Percentiles rank a stretch among this genome's conserved stretches.
phyloP scores from a whole-genome alignment of 2,888 invertebrate genomes.

The Sisyra nigra region DNA sequence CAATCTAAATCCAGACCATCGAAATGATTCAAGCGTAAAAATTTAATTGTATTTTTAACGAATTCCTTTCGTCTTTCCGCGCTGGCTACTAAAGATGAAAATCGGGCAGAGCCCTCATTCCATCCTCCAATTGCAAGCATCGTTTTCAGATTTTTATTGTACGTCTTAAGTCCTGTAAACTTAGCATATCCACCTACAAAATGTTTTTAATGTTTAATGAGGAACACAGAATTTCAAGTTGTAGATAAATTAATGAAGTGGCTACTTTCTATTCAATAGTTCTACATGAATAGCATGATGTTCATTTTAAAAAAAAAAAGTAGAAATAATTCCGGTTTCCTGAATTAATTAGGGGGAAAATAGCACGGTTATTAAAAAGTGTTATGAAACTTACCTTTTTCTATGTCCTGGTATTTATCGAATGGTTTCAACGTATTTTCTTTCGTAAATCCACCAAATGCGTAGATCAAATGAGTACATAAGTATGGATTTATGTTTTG shows the following conservation, averaged over 20 bases:
- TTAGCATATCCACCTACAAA: slow-evolving; percentile 77
- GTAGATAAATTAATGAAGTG: neutral
- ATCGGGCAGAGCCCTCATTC: slow-evolving; percentile 81
- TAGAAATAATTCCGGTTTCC: no score
- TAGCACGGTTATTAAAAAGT: no score
- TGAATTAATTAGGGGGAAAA: no score
- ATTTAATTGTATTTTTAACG: slow-evolving; percentile 69
- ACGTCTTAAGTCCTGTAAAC: slow-evolving; percentile 82
- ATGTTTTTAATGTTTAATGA: neutral
- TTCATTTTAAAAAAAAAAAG: no score
- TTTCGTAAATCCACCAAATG: slow-evolving; percentile 83
- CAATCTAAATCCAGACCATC: slow-evolving; percentile 88
- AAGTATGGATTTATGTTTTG: slow-evolving; percentile 90
- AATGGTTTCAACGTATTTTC: slow-evolving; percentile 83
- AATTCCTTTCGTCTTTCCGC: slow-evolving; percentile 61
- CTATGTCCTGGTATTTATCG: slow-evolving; percentile 90
- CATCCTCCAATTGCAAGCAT: slow-evolving; percentile 84
- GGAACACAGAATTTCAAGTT: neutral
- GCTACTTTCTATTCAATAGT: neutral
- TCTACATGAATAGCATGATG: neutral
- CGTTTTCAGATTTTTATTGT: slow-evolving; percentile 82
- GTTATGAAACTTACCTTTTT: slow-evolving; percentile 52
- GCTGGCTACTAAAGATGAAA: slow-evolving; percentile 78
- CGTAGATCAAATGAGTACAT: slow-evolving; percentile 85
- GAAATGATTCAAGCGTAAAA: slow-evolving; percentile 80